Conservation (phyloP, 2,113 vertebrate species). For the Apodemus speciosus region DNA sequence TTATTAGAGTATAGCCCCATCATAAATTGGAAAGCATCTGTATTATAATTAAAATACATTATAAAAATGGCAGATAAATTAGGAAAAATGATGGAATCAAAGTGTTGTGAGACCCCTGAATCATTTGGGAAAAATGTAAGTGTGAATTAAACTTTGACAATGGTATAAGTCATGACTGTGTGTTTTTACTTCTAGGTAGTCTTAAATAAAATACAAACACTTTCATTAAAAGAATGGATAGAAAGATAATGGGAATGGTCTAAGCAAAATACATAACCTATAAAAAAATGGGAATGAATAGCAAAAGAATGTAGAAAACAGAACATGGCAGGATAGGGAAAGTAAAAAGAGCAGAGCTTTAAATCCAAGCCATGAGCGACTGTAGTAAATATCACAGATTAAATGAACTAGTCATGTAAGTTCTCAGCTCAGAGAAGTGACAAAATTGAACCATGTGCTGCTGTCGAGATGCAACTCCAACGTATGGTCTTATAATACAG, state of each 20-base stretch:
- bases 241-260: neutral
- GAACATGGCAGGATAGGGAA: neutral
- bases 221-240: neutral
- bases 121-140: constrained; percentile 9
- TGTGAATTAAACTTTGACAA: constrained; percentile 18
- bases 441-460: neutral
- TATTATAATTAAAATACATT: neutral
- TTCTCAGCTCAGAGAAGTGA: neutral
- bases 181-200: constrained; percentile 13
- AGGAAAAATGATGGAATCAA: neutral
- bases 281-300: neutral
- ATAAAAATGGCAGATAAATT: neutral
- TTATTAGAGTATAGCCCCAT: neutral
- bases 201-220: constrained; percentile 2
- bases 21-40: neutral
- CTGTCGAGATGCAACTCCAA: neutral
- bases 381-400: neutral
- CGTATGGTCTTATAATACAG: neutral
- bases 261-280: neutral
- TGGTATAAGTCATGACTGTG: neutral
- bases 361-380: neutral
- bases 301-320: neutral
- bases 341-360: neutral
- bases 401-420: neutral
- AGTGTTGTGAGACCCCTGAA: neutral